Conservation (phyloP, 2,888 invertebrate genomes). For the Thysanoteuthis rhombus region DNA sequence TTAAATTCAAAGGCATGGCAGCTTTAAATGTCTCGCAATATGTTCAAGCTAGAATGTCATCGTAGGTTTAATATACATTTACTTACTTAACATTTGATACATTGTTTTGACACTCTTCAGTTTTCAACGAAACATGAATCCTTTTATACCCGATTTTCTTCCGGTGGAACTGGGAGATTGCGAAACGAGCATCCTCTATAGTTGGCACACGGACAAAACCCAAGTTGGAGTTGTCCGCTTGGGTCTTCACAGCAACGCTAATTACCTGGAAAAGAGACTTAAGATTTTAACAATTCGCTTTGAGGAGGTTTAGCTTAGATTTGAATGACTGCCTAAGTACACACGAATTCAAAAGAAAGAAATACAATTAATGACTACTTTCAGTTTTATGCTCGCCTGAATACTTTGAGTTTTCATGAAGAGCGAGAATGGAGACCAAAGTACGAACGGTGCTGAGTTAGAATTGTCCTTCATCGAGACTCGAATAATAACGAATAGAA, state of each 20-base stretch:
- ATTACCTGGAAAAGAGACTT: slow-evolving; percentile 67
- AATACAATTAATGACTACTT: no score
- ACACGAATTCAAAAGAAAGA: no score
- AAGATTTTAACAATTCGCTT: no score
- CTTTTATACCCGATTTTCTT: slow-evolving; percentile 83
- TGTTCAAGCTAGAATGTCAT: background rate
- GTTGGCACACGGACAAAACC: slow-evolving; percentile 79
- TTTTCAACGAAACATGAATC: slow-evolving; percentile 74
- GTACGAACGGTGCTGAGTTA: no score
- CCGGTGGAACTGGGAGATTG: slow-evolving; percentile 85
- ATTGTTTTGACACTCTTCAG: slow-evolving; percentile 51
- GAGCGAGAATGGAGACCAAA: no score
- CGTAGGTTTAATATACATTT: background rate
- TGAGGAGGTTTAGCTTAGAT: no score
- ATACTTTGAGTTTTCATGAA: no score
- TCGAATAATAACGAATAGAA: no score
- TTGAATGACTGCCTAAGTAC: no score
- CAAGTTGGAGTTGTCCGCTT: slow-evolving; percentile 77
- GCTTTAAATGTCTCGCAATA: background rate
- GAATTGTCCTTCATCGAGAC: no score
- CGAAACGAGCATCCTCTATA: slow-evolving; percentile 75
- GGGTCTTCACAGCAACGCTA: slow-evolving; percentile 74
- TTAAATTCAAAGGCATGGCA: background rate
- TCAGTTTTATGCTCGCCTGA: no score
- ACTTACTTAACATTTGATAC: slow-evolving; percentile 53